Evolutionary conservation across 2,113 vertebrate species (phyloP).

Genomic region (Columbina picui): DNA sequence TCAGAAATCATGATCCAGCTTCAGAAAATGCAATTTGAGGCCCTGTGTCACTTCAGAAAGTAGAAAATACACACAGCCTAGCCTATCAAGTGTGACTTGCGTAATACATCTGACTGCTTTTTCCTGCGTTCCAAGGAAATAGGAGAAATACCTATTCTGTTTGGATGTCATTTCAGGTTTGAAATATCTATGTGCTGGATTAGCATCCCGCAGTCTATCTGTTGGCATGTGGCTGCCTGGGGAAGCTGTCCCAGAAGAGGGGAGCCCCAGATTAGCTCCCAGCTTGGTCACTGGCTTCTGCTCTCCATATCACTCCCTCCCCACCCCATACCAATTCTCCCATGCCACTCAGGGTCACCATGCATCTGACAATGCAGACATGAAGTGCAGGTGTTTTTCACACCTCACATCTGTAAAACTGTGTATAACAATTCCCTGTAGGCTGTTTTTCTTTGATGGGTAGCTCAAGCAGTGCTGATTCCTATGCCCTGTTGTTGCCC

Average conservation of each 20-base stretch:
- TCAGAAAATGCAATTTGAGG: neutral
- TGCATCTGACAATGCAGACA: fast-evolving
- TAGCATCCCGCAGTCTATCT: neutral
- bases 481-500: neutral
- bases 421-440: neutral
- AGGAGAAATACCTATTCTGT: neutral
- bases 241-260: neutral
- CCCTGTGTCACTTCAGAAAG: neutral
- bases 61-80: neutral
- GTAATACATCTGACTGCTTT: neutral
- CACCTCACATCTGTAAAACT: neutral
- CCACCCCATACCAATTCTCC: neutral
- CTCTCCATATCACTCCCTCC: fast-evolving
- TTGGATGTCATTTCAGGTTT: neutral
- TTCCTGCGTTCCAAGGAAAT: neutral
- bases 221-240: neutral
- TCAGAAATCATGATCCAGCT: neutral
- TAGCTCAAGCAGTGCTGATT: neutral
- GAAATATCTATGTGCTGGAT: neutral
- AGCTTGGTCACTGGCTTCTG: neutral
- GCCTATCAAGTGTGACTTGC: neutral
- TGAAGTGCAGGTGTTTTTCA: neutral
- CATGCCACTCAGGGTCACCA: fast-evolving
- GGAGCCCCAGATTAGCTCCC: neutral
- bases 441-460: neutral